phyloP scores from a whole-genome alignment of 1,140 invertebrate genomes.

The Hesperophylax magnus region DNA sequence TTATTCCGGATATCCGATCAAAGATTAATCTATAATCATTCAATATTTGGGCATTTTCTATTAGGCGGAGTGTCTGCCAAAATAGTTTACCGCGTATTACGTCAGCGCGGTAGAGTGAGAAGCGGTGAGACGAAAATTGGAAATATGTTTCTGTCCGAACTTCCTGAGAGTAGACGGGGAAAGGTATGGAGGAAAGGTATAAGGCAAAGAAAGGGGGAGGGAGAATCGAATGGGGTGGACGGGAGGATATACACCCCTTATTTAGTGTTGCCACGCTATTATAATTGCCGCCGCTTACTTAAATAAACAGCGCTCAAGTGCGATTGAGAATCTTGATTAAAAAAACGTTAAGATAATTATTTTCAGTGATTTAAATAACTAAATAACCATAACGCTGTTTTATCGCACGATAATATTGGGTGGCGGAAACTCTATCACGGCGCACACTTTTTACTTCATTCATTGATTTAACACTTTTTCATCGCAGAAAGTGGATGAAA shows the following conservation, averaged over 20 bases:
- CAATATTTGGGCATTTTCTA: conserved; percentile 36
- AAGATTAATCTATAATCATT: conserved; percentile 37
- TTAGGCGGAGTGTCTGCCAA: conserved; percentile 28
- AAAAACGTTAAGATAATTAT: too few species aligned
- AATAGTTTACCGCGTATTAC: conserved; percentile 28
- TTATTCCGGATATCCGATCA: conserved; percentile 16
- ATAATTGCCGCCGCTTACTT: not conserved
- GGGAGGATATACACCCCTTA: not conserved
- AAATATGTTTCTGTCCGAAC: conserved; percentile 55
- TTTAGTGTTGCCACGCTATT: conserved; percentile 10
- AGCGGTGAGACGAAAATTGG: conserved; percentile 53
- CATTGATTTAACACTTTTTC: too few species aligned
- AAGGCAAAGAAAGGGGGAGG: not conserved
- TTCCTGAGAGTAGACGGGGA: conserved; percentile 13
- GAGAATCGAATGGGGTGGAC: not conserved
- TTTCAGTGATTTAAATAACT: too few species aligned
- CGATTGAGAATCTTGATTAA: too few species aligned
- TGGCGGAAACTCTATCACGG: too few species aligned
- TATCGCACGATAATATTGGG: too few species aligned
- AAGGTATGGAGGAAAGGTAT: not conserved
- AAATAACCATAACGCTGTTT: too few species aligned
- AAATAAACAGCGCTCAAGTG: not conserved
- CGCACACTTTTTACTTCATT: too few species aligned
- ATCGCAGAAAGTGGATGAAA: too few species aligned
- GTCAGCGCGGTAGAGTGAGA: conserved; percentile 1